Percentiles rank a stretch among this genome's conserved stretches.
Conservation (phyloP, 2,888 invertebrate species). For the Diachrysia chrysitis region DNA sequence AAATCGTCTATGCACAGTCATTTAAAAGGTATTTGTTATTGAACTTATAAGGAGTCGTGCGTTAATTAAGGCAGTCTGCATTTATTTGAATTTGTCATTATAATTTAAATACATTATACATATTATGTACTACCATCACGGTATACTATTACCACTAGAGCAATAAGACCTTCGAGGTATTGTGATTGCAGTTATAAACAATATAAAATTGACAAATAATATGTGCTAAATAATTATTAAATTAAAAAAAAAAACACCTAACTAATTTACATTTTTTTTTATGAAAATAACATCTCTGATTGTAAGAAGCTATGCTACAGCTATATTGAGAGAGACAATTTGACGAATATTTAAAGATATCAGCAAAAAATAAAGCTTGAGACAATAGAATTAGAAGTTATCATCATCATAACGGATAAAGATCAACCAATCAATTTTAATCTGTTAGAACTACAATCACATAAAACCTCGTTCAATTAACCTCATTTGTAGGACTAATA, state of each 20-base stretch:
- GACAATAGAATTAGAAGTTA: constrained; percentile 14
- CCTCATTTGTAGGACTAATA: constrained; percentile 35
- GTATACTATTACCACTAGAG: constrained; percentile 1
- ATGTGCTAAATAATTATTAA: too few relatives aligned
- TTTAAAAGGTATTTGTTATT: constrained; percentile 53
- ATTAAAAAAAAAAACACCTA: too few relatives aligned
- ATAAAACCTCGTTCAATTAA: constrained; percentile 42
- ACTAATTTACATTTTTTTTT: too few relatives aligned
- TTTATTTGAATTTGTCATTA: constrained; percentile 28
- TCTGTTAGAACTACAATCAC: constrained; percentile 33
- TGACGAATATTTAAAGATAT: not conserved
- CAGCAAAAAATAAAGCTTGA: not conserved
- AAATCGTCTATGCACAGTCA: constrained; percentile 60
- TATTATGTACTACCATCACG: not conserved
- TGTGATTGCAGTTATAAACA: not conserved
- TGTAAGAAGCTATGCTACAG: too few relatives aligned
- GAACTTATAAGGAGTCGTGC: constrained; percentile 40
- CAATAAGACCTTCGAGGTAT: not conserved
- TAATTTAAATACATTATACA: constrained; percentile 36
- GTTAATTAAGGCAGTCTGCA: constrained; percentile 29
- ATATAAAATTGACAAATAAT: not conserved
- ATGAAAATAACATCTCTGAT: not conserved
- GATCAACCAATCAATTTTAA: constrained; percentile 17
- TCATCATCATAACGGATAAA: constrained; percentile 24
- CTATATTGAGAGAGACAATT: too few relatives aligned